Conservation (phyloP, 2,888 invertebrate species). For the Philonicus albiceps region DNA sequence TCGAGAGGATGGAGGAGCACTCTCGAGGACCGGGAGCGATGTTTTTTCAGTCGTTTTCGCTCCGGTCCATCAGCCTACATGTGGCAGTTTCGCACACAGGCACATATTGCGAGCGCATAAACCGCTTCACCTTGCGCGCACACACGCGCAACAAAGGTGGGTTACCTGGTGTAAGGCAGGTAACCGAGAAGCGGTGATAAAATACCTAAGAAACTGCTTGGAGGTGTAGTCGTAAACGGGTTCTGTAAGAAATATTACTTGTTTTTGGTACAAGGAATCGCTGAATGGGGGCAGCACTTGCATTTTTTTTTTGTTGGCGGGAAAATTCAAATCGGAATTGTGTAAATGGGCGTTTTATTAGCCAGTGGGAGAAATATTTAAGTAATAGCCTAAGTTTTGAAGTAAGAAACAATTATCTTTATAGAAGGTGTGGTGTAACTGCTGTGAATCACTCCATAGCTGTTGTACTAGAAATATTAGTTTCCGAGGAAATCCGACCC, state of each 20-base stretch:
- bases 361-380: background rate
- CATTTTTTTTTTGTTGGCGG: background rate
- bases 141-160: background rate
- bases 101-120: background rate
- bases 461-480: too few relatives aligned
- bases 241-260: constrained; percentile 32
- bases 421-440: background rate
- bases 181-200: background rate
- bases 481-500: too few relatives aligned
- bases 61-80: constrained; percentile 3
- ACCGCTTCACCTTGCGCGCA: background rate
- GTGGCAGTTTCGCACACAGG: background rate
- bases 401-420: background rate
- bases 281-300: background rate
- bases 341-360: background rate
- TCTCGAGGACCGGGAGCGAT: constrained; percentile 19
- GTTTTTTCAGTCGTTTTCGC: constrained; percentile 10
- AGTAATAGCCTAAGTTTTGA: background rate
- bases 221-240: constrained; percentile 16
- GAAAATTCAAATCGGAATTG: background rate
- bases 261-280: constrained; percentile 9
- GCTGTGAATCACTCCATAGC: too few relatives aligned
- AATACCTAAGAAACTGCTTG: background rate
- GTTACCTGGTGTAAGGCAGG: constrained; percentile 19
- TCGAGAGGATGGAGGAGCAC: background rate